Conservation (phyloP, 1,140 invertebrate species). For the Thaumatotibia leucotreta region DNA sequence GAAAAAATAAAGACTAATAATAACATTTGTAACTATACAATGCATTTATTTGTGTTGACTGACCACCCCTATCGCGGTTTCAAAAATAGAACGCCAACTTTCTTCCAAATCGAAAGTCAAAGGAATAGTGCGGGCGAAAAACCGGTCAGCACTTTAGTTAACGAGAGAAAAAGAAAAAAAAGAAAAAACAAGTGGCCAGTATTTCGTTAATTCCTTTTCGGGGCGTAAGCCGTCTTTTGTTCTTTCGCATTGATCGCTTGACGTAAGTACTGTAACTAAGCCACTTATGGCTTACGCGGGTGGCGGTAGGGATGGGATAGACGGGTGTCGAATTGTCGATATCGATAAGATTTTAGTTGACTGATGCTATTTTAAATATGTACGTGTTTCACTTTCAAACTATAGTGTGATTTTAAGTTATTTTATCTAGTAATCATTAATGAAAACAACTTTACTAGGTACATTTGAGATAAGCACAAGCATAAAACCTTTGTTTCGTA, state of each 20-base stretch:
- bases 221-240: slow-evolving; percentile 53
- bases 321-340: not conserved
- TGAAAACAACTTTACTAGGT: too few relatives aligned
- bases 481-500: too few relatives aligned
- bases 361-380: too few relatives aligned
- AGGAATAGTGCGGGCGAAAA: slow-evolving; percentile 2
- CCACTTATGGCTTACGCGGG: slow-evolving; percentile 44
- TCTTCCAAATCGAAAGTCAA: not conserved
- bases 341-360: not conserved
- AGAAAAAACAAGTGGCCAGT: slow-evolving; percentile 10
- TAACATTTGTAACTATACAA: too few relatives aligned
- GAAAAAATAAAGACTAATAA: too few relatives aligned
- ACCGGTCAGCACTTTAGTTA: slow-evolving; percentile 7
- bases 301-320: slow-evolving; percentile 22
- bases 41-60: too few relatives aligned
- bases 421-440: too few relatives aligned
- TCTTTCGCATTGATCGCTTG: slow-evolving; percentile 53
- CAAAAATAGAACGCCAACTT: not conserved
- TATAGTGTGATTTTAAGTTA: too few relatives aligned
- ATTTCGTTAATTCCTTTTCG: slow-evolving; percentile 47
- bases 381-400: too few relatives aligned
- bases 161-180: not conserved
- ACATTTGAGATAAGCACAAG: too few relatives aligned
- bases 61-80: not conserved
- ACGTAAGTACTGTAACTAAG: slow-evolving; percentile 50